Base-by-base conservation (phyloP, 2,797 vertebrate genomes). In the Sebastes nivosus region DNA sequence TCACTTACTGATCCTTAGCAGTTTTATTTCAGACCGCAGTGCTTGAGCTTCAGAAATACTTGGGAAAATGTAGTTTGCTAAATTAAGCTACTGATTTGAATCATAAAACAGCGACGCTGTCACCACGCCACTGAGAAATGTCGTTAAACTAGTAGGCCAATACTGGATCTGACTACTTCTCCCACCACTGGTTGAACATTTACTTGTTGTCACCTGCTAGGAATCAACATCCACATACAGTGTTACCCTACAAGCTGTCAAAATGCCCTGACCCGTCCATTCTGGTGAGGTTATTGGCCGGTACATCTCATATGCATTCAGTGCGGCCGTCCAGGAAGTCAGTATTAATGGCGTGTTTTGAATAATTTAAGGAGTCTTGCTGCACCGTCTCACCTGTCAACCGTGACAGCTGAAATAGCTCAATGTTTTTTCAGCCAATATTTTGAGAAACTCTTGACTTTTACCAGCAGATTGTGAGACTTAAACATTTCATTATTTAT, bases 361-460 rank as follows among this genome's bases (percentile, higher is more conserved):
- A 85, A 80, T 84, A 78, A 77, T 85, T 76, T 27, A 79, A 36
- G 6, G 29, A 34, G 14, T 52, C 57, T 59, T 20, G 42, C 69
- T 74, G 69, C 55, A 59, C 27, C 32, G 9, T 68, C 81, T 70
- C 20, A 73, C 63, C 79, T 65, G 67, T 66, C 58, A 57, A 7
- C 24, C 29, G 22, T 64, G 11, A 55, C 11, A 38, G 63, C 72
- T 59, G 60, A 64, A 72, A 76, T n/a, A 66, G 42, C 54, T 50
- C 16, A 46, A 46, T 1, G 16, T 42, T 38, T 12, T 59, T 13
- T n/a, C 24, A 2, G 55, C 68, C 14, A 20, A 34, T 36, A 4
- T 63, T 76, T 67, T 59, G 13, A 67, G 18, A 25, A 20, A 32
- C 55, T 77, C 16, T 27, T n/a, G n/a, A 58, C 57, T 58, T 67